Base-by-base conservation (phyloP, 2,113 vertebrate species). In the Barnardius zonarius region DNA sequence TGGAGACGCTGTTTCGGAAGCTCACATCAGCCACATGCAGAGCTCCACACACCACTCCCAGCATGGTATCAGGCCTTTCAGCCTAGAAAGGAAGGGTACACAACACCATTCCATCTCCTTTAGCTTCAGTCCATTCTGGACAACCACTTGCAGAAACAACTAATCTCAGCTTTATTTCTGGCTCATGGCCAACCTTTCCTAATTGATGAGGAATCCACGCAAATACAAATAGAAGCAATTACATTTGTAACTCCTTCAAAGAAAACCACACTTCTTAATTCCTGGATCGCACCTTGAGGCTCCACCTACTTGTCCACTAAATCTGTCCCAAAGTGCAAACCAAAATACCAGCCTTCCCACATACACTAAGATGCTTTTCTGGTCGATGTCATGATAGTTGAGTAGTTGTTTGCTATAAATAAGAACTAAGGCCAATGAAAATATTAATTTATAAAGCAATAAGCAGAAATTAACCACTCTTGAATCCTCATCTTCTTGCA, bases 21-120 rank as follows among this genome's bases (percentile, higher is more conserved):
- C 97, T 99, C 37, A 99, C 98, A 20, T 99, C 99, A 17, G 99
- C 99, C 90, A 99, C 99, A 7, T 99, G 99, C 43, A 99, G 98
- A 67, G 99, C 99, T 30, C 99, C 99, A 77, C 98, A 99, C 62
- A 99, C 99, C 69, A 99, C 98, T 54, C 99, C 99, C 93, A 99
- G 98, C 98, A 99, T 99, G 83, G 99, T 99, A 68, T 99, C 99
- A 9, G 99, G 99, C 80, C 99, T 98, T 92, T 99, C 99, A 13
- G 99, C 99, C 99, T 99, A 73, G 64, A 96, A 79, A 51, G 23
- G 97, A 83, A 92, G 30, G 85, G 84, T 35, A 90, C 17, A 28
- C 4, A 24, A 24, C n/a, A 51, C 17, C 70, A 33, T 84, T 33
- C 61, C 57, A 64, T 30, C 69, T 92, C 73, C 64, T 13, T 44